Percentiles rank a stretch among this genome's conserved stretches.
Conservation (phyloP, 2,888 invertebrate species). For the Hyposoter dolosus region DNA sequence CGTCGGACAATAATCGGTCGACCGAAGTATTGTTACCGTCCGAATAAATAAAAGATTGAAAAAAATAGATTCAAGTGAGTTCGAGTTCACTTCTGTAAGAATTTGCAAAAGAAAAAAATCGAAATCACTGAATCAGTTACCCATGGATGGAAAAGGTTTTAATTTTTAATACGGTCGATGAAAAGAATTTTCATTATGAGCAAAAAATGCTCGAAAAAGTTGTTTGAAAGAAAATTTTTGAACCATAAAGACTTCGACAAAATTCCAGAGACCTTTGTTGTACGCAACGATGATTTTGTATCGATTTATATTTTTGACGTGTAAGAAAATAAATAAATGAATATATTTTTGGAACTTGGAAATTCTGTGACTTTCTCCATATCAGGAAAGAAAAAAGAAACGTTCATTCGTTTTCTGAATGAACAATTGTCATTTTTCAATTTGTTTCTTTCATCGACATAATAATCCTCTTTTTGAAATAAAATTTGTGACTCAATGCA, state of each 20-base stretch:
- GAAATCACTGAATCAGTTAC: not conserved
- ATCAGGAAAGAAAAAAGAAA: not conserved
- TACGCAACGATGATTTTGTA: not conserved
- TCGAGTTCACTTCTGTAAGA: not conserved
- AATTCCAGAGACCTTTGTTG: not conserved
- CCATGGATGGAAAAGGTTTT: not conserved
- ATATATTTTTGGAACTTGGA: not conserved
- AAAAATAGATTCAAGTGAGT: not conserved
- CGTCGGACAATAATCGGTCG: conserved; percentile 37
- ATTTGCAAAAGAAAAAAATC: not conserved
- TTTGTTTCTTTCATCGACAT: not conserved
- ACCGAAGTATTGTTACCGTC: conserved; percentile 60
- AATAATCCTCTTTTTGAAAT: not conserved
- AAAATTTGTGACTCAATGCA: not conserved
- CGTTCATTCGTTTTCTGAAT: too few relatives aligned
- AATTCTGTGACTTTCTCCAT: not conserved
- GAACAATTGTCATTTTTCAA: not conserved
- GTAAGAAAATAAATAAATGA: not conserved
- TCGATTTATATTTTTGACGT: not conserved
- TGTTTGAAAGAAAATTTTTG: not conserved
- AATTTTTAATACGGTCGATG: not conserved
- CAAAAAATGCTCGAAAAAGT: not conserved
- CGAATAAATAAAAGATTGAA: conserved; percentile 17
- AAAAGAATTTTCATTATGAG: not conserved
- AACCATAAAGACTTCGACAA: not conserved